phyloP scores from a whole-genome alignment of 2,888 invertebrate species.

The Abrostola tripartita region DNA sequence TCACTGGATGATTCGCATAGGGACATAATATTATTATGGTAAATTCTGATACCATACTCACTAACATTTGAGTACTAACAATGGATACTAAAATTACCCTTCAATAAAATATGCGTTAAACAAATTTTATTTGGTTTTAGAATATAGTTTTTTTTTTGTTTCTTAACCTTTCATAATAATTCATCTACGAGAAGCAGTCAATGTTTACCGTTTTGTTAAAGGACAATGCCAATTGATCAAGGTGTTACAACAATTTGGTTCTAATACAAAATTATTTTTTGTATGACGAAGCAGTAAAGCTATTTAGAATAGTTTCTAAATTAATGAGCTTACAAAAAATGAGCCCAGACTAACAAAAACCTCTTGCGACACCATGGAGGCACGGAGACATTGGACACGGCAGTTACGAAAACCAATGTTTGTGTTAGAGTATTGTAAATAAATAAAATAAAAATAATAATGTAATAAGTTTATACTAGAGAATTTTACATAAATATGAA shows the following conservation, averaged over 20 bases:
- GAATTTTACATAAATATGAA: background rate
- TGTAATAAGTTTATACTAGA: too few relatives aligned
- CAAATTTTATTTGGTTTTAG: too few relatives aligned
- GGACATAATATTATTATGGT: too few relatives aligned
- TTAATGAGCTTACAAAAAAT: constrained; percentile 44
- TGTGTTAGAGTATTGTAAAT: constrained; percentile 15
- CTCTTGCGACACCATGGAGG: constrained; percentile 35
- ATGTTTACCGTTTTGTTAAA: too few relatives aligned
- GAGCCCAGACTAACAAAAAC: constrained; percentile 42
- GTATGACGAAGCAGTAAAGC: constrained; percentile 6
- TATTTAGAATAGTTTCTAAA: constrained; percentile 37
- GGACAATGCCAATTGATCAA: background rate
- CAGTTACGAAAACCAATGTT: constrained; percentile 50
- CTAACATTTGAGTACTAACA: too few relatives aligned
- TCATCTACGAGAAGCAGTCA: too few relatives aligned
- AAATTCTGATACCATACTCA: too few relatives aligned
- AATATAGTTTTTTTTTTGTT: too few relatives aligned
- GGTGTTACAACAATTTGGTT: background rate
- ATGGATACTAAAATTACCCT: too few relatives aligned
- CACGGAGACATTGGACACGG: constrained; percentile 52
- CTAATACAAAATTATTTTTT: background rate
- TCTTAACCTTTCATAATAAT: too few relatives aligned
- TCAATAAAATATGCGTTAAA: too few relatives aligned
- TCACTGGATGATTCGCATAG: too few relatives aligned
- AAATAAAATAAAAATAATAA: background rate